Conservation (phyloP, 1,140 invertebrate species). For the Pinna nobilis region DNA sequence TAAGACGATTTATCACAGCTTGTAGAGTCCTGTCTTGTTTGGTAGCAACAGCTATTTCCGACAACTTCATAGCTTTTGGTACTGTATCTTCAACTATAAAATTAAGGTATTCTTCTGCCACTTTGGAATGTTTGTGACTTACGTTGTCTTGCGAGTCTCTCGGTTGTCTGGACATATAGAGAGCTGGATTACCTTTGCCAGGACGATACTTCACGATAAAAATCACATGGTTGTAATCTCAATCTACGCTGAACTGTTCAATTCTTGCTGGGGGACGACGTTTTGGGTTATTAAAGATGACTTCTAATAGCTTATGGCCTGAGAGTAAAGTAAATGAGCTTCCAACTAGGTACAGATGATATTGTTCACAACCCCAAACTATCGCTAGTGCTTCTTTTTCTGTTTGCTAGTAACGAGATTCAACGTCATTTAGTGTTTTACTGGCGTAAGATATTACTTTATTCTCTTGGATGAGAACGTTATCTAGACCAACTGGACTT, state of each 20-base stretch:
- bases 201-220: conserved; percentile 20
- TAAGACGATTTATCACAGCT: not conserved
- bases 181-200: conserved; percentile 23
- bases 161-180: conserved; percentile 29
- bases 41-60: conserved; percentile 3
- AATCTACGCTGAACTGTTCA: conserved; percentile 39
- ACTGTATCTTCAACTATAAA: not conserved
- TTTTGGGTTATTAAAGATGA: conserved; percentile 8
- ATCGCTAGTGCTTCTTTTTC: conserved; percentile 34
- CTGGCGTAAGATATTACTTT: conserved; percentile 29
- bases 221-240: conserved; percentile 29
- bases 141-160: not conserved
- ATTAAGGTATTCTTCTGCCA: conserved; percentile 25
- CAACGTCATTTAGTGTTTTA: conserved; percentile 19
- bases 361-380: conserved; percentile 49
- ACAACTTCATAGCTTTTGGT: conserved; percentile 10
- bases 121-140: conserved; percentile 1
- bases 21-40: conserved; percentile 2
- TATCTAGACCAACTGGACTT: conserved; percentile 30
- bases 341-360: conserved; percentile 31
- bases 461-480: conserved; percentile 25
- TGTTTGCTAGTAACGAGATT: conserved; percentile 39
- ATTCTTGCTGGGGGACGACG: conserved; percentile 29
- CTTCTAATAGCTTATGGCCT: conserved; percentile 22
- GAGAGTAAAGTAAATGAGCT: not conserved